Evolutionary conservation across 2,113 vertebrate genomes (phyloP).

Genomic region (Elgaria multicarinata): DNA sequence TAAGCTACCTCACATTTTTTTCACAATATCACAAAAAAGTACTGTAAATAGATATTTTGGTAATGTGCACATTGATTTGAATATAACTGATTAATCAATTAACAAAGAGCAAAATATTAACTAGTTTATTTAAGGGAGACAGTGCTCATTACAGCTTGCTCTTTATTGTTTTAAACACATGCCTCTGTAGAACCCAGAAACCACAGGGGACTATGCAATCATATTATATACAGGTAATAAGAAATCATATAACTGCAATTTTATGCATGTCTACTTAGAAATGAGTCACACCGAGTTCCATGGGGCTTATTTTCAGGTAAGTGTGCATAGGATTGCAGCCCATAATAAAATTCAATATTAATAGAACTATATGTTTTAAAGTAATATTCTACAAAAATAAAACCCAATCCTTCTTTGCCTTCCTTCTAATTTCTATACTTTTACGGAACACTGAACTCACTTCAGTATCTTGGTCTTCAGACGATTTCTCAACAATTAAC

Average conservation of each 20-base stretch:
- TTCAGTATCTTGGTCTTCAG: constrained; percentile 40
- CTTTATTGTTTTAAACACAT: background rate
- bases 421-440: constrained; percentile 1
- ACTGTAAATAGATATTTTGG: no score
- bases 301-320: no score
- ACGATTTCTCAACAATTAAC: constrained; percentile 57
- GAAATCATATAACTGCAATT: background rate
- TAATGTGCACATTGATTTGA: background rate
- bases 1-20: background rate
- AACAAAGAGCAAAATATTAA: background rate
- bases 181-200: background rate
- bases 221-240: background rate
- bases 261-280: no score
- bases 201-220: background rate
- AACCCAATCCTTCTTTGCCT: background rate
- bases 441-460: constrained; percentile 41
- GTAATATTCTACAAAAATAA: background rate
- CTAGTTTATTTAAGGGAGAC: background rate
- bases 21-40: background rate
- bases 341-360: background rate
- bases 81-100: background rate
- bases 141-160: background rate
- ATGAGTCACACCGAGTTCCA: background rate
- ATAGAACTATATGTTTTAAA: background rate
- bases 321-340: no score